These are phyloP conservation scores for Leuciscus waleckii DNA, from an alignment of 2,797 vertebrate species.

Conservation along the genomic window DNA sequence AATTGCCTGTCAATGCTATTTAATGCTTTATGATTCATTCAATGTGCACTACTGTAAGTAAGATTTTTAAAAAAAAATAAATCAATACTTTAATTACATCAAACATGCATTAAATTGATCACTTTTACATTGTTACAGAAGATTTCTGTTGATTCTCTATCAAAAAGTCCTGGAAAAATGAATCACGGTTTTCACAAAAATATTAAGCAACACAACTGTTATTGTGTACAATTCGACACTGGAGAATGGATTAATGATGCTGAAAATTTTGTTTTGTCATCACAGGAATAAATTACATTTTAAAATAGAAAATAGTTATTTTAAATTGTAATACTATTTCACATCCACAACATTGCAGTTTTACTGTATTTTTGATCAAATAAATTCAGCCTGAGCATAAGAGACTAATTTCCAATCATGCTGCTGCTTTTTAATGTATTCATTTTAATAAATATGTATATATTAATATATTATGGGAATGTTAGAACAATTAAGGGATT, in stretches of 20 bases:
- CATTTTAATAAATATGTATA: not conserved
- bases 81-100: not conserved
- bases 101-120: not conserved
- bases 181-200: not conserved
- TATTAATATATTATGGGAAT: not conserved
- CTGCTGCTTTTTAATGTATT: not conserved
- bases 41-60: not conserved
- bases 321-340: not conserved
- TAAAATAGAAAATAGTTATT: not conserved
- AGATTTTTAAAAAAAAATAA: not conserved
- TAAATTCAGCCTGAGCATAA: slow-evolving; percentile 2
- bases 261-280: not conserved
- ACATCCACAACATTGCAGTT: not conserved
- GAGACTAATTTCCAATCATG: not conserved
- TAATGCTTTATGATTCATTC: not conserved
- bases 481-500: not conserved
- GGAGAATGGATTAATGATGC: not conserved
- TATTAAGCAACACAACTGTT: not conserved
- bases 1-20: not conserved
- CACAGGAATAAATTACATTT: not conserved
- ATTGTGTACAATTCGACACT: not conserved
- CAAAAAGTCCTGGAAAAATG: not conserved
- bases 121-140: not conserved
- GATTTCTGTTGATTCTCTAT: not conserved
- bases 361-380: not conserved